phyloP scores from a whole-genome alignment of 2,888 invertebrate species.

The Stegophylla sp. region DNA sequence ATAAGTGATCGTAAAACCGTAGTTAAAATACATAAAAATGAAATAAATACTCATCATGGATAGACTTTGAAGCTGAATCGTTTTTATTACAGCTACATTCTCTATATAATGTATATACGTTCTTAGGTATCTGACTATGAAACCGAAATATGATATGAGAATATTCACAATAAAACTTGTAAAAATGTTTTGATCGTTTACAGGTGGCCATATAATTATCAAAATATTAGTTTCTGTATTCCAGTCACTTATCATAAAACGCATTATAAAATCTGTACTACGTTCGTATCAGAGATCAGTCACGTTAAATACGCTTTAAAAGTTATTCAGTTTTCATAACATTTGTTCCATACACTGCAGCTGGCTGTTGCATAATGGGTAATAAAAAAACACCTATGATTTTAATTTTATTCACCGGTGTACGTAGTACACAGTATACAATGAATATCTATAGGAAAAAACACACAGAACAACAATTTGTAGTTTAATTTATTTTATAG shows the following conservation, averaged over 20 bases:
- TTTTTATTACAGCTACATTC: neutral
- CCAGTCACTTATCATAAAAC: neutral
- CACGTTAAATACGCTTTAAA: neutral
- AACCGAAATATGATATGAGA: neutral
- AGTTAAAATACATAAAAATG: too few relatives aligned
- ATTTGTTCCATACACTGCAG: neutral
- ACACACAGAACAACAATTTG: constrained; percentile 6
- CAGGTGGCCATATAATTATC: neutral
- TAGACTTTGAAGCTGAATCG: neutral
- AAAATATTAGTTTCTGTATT: neutral
- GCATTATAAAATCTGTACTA: constrained; percentile 10
- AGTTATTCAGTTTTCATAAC: neutral
- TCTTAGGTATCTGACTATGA: neutral
- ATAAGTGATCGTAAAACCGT: too few relatives aligned
- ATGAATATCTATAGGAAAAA: constrained; percentile 20
- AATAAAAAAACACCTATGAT: constrained; percentile 25
- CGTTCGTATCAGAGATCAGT: neutral
- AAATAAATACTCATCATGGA: too few relatives aligned
- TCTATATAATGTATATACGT: neutral
- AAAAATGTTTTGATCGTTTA: neutral
- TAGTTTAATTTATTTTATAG: constrained; percentile 38
- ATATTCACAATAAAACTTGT: neutral
- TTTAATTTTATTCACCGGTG: constrained; percentile 5
- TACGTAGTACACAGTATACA: neutral
- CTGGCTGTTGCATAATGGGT: neutral